phyloP scores from a whole-genome alignment of 92 coral and sea anemone genomes.

The Porites cylindrica region DNA sequence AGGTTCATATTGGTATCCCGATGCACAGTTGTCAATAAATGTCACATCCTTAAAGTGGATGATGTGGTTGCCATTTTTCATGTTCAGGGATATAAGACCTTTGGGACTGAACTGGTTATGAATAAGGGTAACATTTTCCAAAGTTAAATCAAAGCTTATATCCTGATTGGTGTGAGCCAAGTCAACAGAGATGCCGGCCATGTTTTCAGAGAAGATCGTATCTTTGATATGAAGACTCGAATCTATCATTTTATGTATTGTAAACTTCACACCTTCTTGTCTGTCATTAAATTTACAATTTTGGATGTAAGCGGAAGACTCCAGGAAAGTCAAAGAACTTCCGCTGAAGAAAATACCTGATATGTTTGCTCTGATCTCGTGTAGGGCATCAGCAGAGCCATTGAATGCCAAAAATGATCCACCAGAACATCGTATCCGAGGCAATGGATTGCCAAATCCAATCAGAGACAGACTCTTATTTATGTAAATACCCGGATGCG shows the following conservation, averaged over 20 bases:
- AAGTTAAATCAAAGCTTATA: neutral
- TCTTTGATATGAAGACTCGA: neutral
- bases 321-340: neutral
- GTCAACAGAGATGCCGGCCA: neutral
- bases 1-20: neutral
- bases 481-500: slow-evolving; percentile 31
- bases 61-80: slow-evolving; percentile 5
- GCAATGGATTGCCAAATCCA: neutral
- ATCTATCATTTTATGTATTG: neutral
- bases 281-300: neutral
- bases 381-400: neutral
- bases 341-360: neutral
- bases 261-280: neutral
- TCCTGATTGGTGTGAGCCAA: neutral
- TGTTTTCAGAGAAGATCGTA: neutral
- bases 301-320: neutral
- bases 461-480: slow-evolving; percentile 25
- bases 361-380: neutral
- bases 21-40: neutral
- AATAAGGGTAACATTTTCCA: neutral
- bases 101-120: slow-evolving; percentile 2
- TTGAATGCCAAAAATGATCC: neutral
- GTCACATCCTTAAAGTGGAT: neutral
- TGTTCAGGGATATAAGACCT: neutral
- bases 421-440: neutral